Evolutionary conservation across 2,113 vertebrate species (phyloP).

Genomic region (Mesembrinibis cayennensis): DNA sequence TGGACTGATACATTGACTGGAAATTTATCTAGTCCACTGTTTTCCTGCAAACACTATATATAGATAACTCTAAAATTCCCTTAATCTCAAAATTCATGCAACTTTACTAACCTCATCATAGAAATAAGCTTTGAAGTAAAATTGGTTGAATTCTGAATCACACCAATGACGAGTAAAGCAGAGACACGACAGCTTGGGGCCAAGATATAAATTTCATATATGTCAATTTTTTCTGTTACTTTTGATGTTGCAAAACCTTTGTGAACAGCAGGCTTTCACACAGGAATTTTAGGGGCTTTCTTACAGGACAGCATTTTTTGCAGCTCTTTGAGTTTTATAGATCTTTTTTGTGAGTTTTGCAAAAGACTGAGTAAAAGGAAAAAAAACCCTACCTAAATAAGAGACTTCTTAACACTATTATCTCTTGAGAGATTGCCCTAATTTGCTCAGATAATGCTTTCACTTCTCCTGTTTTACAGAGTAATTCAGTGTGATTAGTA

Average conservation of each 20-base stretch:
- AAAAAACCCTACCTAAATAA: neutral
- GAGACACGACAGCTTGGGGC: neutral
- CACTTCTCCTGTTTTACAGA: neutral
- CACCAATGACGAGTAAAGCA: neutral
- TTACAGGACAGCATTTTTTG: neutral
- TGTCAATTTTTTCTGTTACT: neutral
- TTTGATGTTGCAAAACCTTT: neutral
- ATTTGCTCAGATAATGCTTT: constrained; percentile 14
- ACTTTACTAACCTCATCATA: neutral
- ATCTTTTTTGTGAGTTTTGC: neutral
- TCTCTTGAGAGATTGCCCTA: neutral
- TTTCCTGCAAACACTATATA: neutral
- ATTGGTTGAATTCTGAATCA: neutral
- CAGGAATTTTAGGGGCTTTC: neutral
- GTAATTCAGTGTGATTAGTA: constrained; percentile 10
- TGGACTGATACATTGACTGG: neutral
- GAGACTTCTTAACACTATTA: neutral
- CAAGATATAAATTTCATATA: neutral
- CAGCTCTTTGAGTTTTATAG: neutral
- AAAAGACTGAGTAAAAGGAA: neutral
- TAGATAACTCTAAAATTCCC: neutral
- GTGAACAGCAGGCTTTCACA: neutral
- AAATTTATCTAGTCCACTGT: neutral
- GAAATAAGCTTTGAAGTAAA: neutral
- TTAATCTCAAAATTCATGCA: neutral